Evolutionary conservation across 30 jellyfish, hydroid and myxozoan species (phyloP).

Genomic region (Pelagia noctiluca): DNA sequence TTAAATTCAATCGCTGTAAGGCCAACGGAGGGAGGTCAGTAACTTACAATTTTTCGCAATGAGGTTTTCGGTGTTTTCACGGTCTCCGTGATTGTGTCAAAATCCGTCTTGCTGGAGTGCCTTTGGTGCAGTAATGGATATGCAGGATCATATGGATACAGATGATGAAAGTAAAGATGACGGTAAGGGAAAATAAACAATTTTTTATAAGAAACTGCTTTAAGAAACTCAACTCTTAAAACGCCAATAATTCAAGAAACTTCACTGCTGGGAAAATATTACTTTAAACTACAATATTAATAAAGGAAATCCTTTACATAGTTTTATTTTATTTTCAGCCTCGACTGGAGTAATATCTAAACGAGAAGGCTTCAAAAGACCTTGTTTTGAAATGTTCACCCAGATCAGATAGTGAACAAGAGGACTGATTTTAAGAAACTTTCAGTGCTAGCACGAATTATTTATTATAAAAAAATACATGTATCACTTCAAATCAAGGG

Average conservation of each 20-base stretch:
- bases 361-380: neutral
- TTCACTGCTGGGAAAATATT: neutral
- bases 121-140: too few species aligned
- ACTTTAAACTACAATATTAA: too few species aligned
- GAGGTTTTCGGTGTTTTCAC: too few species aligned
- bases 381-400: neutral
- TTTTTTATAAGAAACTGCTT: constrained; percentile 1
- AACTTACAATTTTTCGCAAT: too few species aligned
- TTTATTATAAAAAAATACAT: neutral
- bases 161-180: neutral
- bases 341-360: neutral
- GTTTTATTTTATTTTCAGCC: neutral
- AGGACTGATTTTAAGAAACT: neutral
- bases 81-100: too few species aligned
- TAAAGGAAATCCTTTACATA: neutral
- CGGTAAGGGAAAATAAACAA: neutral
- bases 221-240: neutral
- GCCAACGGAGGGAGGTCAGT: too few species aligned
- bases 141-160: neutral
- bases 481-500: neutral
- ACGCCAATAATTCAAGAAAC: neutral
- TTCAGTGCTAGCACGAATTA: neutral
- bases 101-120: too few species aligned
- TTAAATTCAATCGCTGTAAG: too few species aligned
- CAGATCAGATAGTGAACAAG: constrained; percentile 1